Evolutionary conservation across 2,113 vertebrate genomes (phyloP), one percentile per base, ranked within the genome.

Genomic region (Myiagra hebetior): DNA sequence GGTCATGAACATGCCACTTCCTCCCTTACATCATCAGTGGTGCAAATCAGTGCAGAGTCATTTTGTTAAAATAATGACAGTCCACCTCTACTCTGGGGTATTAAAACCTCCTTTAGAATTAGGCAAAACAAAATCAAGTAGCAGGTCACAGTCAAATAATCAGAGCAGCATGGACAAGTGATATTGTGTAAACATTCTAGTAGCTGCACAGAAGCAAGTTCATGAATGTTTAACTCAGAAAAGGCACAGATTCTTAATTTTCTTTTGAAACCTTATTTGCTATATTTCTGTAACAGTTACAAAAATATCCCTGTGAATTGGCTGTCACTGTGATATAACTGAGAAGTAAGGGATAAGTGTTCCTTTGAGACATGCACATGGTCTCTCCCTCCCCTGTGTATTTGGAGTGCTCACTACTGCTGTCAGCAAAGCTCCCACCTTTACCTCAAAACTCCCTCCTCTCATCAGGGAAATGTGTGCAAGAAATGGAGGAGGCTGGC

Each of bases 241-340:
- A 59, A 91, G 46, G 55, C 76, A 83, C 8, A 85, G 55, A 76
- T 73, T 46, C 33, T 9, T 70, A 56, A 82, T 57, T 80, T 79
- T 77, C 46, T 46, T 87, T 68, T 87, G 84, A 83, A 96, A 91
- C 7, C 24, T 77, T n/a, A 63, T 82, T 85, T 88, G 73, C 53
- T 59, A 2, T 79, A 83, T 77, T 94, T 95, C 78, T 87, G n/a
- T 60, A 93, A 42, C 31, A 47, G 67, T 44, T 89, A 86, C 68
- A 93, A 91, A 96, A 95, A 89, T 85, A 94, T 44, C 60, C 18
- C 47, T 33, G 64, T 81, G 76, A 86, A 92, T 30, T 82, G 73
- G 76, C 31, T 85, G 81, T 64, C 77, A 53, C 47, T 74, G 63
- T 53, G 50, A 68, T 30, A 56, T 50, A 75, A 65, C 49, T 33